These are phyloP conservation scores for Tringa solitaria DNA, from an alignment of 2,113 vertebrate genomes.

Conservation along the genomic window DNA sequence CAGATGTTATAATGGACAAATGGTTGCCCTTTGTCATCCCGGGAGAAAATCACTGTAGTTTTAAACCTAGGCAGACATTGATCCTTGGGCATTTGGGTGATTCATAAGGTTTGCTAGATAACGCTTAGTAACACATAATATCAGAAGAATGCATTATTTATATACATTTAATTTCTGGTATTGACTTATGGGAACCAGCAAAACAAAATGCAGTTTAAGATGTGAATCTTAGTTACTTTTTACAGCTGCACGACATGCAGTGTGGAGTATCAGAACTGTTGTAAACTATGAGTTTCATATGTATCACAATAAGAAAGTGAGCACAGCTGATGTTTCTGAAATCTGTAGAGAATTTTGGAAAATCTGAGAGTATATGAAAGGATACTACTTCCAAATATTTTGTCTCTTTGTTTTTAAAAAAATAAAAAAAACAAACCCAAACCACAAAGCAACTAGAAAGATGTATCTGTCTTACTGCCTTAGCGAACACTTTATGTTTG, in stretches of 20 bases:
- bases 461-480: not conserved
- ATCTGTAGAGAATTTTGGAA: not conserved
- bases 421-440: no score
- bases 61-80: not conserved
- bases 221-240: not conserved
- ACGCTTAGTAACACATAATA: not conserved
- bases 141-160: not conserved
- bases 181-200: not conserved
- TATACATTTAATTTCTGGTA: not conserved
- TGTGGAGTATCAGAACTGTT: not conserved
- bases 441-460: not conserved
- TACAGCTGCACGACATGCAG: accelerated
- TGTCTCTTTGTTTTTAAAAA: not conserved
- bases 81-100: not conserved
- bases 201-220: not conserved
- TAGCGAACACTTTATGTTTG: not conserved
- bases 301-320: not conserved
- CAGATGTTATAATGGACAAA: not conserved
- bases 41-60: accelerated
- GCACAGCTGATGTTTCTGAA: not conserved
- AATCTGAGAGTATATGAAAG: not conserved
- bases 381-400: not conserved
- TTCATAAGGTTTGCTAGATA: not conserved
- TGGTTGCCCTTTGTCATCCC: not conserved
- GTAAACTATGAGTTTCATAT: not conserved